Evolutionary conservation across 2,888 invertebrate species (phyloP).

Genomic region (Aspidiotus destructor): DNA sequence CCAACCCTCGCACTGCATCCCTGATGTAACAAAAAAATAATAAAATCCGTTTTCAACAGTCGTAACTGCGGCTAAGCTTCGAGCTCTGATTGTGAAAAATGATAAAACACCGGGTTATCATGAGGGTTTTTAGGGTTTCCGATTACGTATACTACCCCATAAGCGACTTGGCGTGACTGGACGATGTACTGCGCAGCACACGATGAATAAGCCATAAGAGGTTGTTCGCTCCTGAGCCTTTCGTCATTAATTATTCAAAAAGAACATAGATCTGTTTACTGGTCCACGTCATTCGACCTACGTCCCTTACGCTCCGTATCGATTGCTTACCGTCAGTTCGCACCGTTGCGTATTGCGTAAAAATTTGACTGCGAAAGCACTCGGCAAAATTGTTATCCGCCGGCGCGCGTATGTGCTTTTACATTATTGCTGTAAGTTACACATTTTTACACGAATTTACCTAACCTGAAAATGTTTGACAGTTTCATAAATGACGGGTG

Average conservation of each 20-base stretch:
- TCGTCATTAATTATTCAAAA: slow-evolving; percentile 32
- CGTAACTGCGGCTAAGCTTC: slow-evolving; percentile 2
- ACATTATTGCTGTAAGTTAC: too few species aligned
- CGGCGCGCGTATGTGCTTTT: neutral
- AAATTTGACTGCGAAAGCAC: slow-evolving; percentile 10
- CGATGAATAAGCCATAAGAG: slow-evolving; percentile 32
- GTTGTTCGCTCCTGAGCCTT: slow-evolving; percentile 32
- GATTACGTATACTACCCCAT: slow-evolving; percentile 13
- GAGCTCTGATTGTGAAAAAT: slow-evolving; percentile 23
- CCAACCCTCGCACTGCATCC: slow-evolving; percentile 2
- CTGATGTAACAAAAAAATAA: neutral
- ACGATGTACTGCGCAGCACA: slow-evolving; percentile 23
- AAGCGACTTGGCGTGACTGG: slow-evolving; percentile 25
- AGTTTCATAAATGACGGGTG: too few species aligned
- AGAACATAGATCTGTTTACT: slow-evolving; percentile 28
- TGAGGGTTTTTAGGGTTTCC: slow-evolving; percentile 24
- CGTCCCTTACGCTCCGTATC: slow-evolving; percentile 27
- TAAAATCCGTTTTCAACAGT: neutral
- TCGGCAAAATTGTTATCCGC: neutral
- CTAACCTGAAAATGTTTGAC: too few species aligned
- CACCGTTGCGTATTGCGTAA: slow-evolving; percentile 27
- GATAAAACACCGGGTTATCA: slow-evolving; percentile 21
- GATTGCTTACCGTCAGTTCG: slow-evolving; percentile 22
- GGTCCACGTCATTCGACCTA: slow-evolving; percentile 32
- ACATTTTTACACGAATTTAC: too few species aligned